A percentile compares a stretch with the other conserved stretches of the same genome.
These are phyloP conservation scores for Chlorospingus flavigularis DNA, from an alignment of 2,797 vertebrate species.

Conservation along the genomic window DNA sequence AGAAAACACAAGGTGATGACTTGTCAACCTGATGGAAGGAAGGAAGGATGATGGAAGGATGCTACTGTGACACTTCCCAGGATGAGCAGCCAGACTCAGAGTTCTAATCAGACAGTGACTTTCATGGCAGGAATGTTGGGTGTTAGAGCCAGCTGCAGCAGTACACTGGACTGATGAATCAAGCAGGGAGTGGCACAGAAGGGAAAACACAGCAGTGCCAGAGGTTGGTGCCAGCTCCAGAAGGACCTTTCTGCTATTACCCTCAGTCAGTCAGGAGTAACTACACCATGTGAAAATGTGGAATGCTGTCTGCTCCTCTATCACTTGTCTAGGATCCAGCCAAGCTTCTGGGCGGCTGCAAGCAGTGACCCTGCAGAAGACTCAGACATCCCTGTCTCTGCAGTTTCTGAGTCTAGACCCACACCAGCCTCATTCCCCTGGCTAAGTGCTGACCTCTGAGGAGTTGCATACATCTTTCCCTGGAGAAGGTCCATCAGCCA, in stretches of 20 bases:
- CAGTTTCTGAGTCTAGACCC: neutral
- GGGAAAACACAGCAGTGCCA: neutral
- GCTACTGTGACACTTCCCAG: neutral
- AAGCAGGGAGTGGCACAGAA: neutral
- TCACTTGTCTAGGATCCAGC: neutral
- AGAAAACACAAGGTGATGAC: neutral
- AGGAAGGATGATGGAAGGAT: neutral
- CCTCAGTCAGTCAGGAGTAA: neutral
- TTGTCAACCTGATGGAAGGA: neutral
- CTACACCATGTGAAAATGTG: neutral
- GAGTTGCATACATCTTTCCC: neutral
- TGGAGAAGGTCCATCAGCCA: neutral
- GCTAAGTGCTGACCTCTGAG: rapidly evolving
- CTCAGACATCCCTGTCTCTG: neutral
- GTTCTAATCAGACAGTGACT: neutral
- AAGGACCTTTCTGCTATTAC: neutral
- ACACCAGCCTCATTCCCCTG: rapidly evolving
- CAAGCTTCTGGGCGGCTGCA: neutral
- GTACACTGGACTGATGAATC: neutral
- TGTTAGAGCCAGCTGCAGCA: neutral
- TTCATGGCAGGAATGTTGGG: neutral
- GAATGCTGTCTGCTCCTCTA: neutral
- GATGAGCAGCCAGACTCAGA: neutral
- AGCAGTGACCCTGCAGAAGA: neutral
- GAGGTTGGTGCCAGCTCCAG: neutral